These are phyloP conservation scores for Morone saxatilis DNA, from an alignment of 2,113 vertebrate genomes.

Conservation along the genomic window DNA sequence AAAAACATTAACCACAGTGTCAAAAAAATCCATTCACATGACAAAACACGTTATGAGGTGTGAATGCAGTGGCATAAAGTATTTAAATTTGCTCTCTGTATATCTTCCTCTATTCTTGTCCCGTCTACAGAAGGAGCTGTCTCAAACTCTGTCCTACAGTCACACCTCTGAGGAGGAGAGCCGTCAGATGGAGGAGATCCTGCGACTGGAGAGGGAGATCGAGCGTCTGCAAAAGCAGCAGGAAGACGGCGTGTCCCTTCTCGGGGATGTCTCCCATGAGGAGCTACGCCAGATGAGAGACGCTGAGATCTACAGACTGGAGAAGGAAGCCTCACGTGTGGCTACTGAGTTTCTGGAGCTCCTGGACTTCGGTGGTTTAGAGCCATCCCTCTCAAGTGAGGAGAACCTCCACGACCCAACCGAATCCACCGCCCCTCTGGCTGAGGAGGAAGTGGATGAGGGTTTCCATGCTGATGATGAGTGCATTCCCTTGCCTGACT, in stretches of 20 bases:
- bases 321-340: constrained; percentile 92
- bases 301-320: constrained; percentile 89
- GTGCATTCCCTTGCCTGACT: constrained; percentile 80
- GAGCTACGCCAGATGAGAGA: constrained; percentile 88
- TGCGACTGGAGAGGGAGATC: constrained; percentile 92
- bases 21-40: neutral
- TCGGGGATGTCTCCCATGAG: constrained; percentile 85
- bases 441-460: constrained; percentile 90
- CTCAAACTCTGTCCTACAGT: constrained; percentile 59
- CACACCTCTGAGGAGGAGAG: constrained; percentile 88
- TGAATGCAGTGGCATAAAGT: neutral
- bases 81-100: neutral
- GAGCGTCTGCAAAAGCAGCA: constrained; percentile 91
- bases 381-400: constrained; percentile 86
- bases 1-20: neutral
- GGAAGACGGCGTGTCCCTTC: constrained; percentile 88
- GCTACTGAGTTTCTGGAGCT: constrained; percentile 92
- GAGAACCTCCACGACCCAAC: constrained; percentile 88
- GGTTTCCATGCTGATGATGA: constrained; percentile 90
- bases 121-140: constrained; percentile 65
- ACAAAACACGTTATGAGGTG: neutral
- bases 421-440: constrained; percentile 86
- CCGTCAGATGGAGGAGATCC: constrained; percentile 93
- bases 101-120: neutral
- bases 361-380: constrained; percentile 91